Conservation (phyloP, 2,113 vertebrate genomes). For the Malurus alboscapulatus region DNA sequence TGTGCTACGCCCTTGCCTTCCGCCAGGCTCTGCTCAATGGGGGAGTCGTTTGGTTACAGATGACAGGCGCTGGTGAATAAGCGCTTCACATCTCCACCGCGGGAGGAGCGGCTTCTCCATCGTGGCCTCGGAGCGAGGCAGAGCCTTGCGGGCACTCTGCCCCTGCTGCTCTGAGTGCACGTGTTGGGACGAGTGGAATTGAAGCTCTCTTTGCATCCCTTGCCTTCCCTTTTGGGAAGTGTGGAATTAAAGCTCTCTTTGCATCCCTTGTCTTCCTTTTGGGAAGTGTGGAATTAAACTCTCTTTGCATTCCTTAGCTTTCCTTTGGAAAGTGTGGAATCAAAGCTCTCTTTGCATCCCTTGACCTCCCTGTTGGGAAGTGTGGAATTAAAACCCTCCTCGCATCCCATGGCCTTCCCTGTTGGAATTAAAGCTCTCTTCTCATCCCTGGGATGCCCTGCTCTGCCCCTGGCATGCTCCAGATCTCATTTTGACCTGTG, state of each 20-base stretch:
- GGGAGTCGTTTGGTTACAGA: slow-evolving; percentile 42
- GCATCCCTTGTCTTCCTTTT: no score
- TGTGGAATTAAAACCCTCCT: no score
- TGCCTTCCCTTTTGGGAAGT: no score
- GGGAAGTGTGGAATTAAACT: background rate
- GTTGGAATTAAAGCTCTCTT: background rate
- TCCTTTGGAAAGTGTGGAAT: no score
- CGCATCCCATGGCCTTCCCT: no score
- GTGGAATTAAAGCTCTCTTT: no score
- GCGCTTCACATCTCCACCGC: background rate
- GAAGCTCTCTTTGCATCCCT: background rate
- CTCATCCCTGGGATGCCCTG: background rate
- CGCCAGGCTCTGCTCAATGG: slow-evolving; percentile 28
- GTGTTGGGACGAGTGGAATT: background rate
- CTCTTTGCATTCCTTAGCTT: background rate
- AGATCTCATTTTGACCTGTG: background rate
- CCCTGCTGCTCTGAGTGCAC: background rate
- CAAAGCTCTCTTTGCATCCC: no score
- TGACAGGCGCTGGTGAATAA: slow-evolving; percentile 36
- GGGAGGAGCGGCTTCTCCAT: background rate
- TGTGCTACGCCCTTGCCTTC: slow-evolving; percentile 4
- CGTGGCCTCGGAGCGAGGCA: background rate
- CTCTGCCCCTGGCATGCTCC: background rate
- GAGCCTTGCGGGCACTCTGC: background rate
- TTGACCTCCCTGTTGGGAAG: no score